Percentiles rank a stretch among this genome's conserved stretches.
phyloP scores from a whole-genome alignment of 1,140 invertebrate genomes.

The Lanistes nyassanus region DNA sequence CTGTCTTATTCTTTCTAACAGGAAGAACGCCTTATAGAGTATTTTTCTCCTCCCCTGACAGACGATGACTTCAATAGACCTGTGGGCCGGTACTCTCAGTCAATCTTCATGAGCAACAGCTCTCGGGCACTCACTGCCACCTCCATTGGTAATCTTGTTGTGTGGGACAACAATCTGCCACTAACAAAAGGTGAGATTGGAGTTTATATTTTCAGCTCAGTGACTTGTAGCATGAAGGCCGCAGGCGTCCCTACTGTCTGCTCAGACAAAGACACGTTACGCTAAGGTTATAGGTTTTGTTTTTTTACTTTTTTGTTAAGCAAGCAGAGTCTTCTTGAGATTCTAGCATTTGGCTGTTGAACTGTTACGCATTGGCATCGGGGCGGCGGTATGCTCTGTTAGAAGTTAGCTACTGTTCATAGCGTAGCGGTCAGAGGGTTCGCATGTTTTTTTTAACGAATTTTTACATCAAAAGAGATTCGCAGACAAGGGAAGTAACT shows the following conservation, averaged over 20 bases:
- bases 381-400: no score
- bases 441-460: no score
- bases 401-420: no score
- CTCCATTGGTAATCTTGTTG: slow-evolving; percentile 65
- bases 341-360: no score
- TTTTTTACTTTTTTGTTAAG: neutral
- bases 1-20: slow-evolving; percentile 23
- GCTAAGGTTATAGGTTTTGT: neutral
- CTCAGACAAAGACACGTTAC: neutral
- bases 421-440: no score
- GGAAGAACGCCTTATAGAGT: slow-evolving; percentile 57
- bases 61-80: slow-evolving; percentile 67
- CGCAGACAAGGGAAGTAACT: no score
- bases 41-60: slow-evolving; percentile 63
- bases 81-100: slow-evolving; percentile 65
- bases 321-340: no score
- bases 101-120: slow-evolving; percentile 61
- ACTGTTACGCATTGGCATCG: no score
- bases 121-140: slow-evolving; percentile 63
- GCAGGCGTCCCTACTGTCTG: neutral
- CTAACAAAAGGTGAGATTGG: slow-evolving; percentile 57
- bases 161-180: slow-evolving; percentile 66
- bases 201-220: no score
- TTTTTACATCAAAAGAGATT: no score
- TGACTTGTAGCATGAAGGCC: no score